A percentile compares a stretch with the other conserved stretches of the same genome.
phyloP scores from a whole-genome alignment of 2,113 vertebrate species.

The Orthonyx spaldingii region DNA sequence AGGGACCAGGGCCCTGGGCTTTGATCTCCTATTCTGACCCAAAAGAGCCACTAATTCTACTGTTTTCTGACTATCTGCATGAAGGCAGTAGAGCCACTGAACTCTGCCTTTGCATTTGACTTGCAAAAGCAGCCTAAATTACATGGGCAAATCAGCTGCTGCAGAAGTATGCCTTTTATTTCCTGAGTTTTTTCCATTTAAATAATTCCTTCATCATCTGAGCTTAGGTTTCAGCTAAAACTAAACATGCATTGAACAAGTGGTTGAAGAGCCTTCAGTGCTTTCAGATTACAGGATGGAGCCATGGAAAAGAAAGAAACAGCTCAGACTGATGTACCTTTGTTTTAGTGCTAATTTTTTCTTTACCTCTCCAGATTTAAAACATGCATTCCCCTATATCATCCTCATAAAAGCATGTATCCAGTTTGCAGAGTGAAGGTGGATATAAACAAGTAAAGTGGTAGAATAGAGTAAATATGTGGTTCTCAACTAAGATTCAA shows the following conservation, averaged over 20 bases:
- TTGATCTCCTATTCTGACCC: not conserved
- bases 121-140: not conserved
- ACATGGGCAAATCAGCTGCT: not conserved
- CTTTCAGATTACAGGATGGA: slow-evolving; percentile 26
- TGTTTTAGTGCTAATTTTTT: not conserved
- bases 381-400: not conserved
- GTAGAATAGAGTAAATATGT: not conserved
- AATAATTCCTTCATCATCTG: not conserved
- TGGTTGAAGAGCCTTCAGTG: not conserved
- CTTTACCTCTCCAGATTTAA: not conserved
- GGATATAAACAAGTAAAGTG: not conserved
- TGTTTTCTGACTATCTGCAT: not conserved
- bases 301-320: not conserved
- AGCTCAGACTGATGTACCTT: not conserved
- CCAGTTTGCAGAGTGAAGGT: not conserved
- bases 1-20: not conserved
- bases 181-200: not conserved
- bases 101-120: not conserved
- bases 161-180: not conserved
- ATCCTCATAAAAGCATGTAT: not conserved
- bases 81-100: not conserved
- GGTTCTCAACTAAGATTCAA: not conserved
- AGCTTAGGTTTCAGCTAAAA: not conserved
- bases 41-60: not conserved
- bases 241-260: not conserved